phyloP scores from a whole-genome alignment of 2,113 vertebrate genomes.

The Catagonus wagneri region DNA sequence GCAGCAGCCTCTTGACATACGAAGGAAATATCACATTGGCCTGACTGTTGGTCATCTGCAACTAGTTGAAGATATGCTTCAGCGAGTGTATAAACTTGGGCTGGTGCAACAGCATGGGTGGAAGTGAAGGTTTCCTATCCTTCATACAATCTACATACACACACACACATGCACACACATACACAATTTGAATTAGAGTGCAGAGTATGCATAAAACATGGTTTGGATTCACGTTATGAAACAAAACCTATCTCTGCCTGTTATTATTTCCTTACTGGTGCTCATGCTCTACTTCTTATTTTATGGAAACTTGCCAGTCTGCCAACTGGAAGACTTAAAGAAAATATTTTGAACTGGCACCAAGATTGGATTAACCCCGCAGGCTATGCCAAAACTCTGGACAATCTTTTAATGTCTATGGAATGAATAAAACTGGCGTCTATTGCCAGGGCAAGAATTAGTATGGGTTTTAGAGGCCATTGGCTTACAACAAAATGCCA shows the following conservation, averaged over 20 bases:
- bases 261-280: neutral
- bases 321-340: constrained; percentile 28
- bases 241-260: neutral
- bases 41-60: neutral
- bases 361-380: neutral
- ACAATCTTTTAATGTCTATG: neutral
- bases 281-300: neutral
- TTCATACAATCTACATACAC: neutral
- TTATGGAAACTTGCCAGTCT: neutral
- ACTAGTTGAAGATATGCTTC: neutral
- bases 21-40: neutral
- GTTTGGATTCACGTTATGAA: neutral
- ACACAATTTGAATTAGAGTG: neutral
- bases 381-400: neutral
- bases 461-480: neutral
- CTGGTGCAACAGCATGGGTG: neutral
- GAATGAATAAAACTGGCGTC: constrained; percentile 10
- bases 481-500: constrained; percentile 15
- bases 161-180: neutral
- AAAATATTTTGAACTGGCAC: neutral
- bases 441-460: neutral
- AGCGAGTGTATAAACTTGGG: neutral
- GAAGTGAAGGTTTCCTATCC: neutral
- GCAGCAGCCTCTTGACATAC: neutral
- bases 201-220: neutral